Evolutionary conservation across 1,140 invertebrate genomes (phyloP), one percentile per base, ranked within the genome.

Genomic region (Drosophila pseudoobscura): DNA sequence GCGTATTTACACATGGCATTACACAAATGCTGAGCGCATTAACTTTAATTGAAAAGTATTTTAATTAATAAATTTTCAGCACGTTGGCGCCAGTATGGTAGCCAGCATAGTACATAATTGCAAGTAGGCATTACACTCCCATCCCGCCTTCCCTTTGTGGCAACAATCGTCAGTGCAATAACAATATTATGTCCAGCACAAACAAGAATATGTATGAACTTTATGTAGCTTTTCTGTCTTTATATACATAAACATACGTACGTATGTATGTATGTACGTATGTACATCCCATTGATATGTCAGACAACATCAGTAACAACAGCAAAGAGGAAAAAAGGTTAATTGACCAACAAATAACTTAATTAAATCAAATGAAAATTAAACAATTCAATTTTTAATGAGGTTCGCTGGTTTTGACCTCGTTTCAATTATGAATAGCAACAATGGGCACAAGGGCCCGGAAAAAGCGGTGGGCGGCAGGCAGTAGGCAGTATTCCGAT

Each of bases 261-360:
- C 26, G 41, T 26, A 63, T 44, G 47, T 52, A 8, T 52, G 43
- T 52, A 52, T 41, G 50, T 45, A 64, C 17, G 41, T 52, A 65
- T 31, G 20, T 63, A 70, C 58, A 82, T 71, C 69, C 70, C 60
- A 85, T 88, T 82, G 78, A 87, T 88, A 87, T 88, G 85, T 78
- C 78, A 75, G 66, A 68, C 83, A 85, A 69, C 73, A 84, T 58
- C 68, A 65, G 73, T 55, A 58, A 45, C 45, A 73, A 64, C 62
- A 41, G 64, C 44, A 41, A 39, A 29, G 52, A 55, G 66, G 51
- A 72, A 76, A 82, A 84, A 85, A 82, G 83, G 83, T 85, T 85
- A 85, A 85, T 85, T 85, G 82, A 85, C 82, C 83, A 85, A 87
- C 82, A 88, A 85, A 85, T 85, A 85, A 85, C 82, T 85, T 85